A percentile compares a stretch with the other conserved stretches of the same genome.
Conservation (phyloP, 2,888 invertebrate species). For the Eilema griseolum region DNA sequence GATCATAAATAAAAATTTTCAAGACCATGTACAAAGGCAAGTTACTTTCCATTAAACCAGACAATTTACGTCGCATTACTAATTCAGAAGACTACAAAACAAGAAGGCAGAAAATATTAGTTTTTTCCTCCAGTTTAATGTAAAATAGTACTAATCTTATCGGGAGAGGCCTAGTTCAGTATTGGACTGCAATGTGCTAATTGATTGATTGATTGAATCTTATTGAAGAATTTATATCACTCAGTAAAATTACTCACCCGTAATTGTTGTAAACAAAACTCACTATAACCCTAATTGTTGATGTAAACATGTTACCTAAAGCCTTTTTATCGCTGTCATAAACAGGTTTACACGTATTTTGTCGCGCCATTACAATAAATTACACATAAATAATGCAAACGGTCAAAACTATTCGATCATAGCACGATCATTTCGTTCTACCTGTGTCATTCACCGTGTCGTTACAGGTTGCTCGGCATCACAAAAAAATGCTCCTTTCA, state of each 20-base stretch:
- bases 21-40: too few relatives aligned
- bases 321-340: background rate
- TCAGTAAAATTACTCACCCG: background rate
- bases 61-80: background rate
- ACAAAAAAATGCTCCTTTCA: slow-evolving; percentile 80
- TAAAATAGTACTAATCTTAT: too few relatives aligned
- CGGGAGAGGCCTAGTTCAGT: too few relatives aligned
- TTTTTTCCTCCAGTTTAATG: background rate
- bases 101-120: background rate
- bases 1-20: too few relatives aligned
- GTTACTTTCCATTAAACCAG: too few relatives aligned
- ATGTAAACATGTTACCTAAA: slow-evolving; percentile 1
- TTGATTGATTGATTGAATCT: too few relatives aligned
- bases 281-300: background rate
- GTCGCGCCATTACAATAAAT: background rate
- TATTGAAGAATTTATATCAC: background rate
- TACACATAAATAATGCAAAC: slow-evolving; percentile 34
- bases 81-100: background rate
- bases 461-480: slow-evolving; percentile 79
- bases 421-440: slow-evolving; percentile 64
- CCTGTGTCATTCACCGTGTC: slow-evolving; percentile 84
- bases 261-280: background rate
- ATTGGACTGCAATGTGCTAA: too few relatives aligned
- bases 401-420: slow-evolving; percentile 65
- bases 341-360: slow-evolving; percentile 5